Evolutionary conservation across 2,888 invertebrate genomes (phyloP), one percentile per base, ranked within the genome.

Genomic region (Tiliacea citrago): DNA sequence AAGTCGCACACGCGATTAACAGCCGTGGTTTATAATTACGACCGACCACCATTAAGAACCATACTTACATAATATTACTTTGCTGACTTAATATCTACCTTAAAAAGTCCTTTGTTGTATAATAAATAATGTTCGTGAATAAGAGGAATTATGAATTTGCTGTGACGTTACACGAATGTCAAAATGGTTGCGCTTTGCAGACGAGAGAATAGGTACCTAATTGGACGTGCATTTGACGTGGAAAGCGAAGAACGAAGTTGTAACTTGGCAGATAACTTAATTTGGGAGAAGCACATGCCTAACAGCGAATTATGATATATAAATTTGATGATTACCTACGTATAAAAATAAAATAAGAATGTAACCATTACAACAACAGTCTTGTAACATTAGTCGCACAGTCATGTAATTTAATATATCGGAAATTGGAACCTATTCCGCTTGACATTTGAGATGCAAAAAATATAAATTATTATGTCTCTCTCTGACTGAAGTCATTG

Each of bases 1-100:
- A 81, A 70, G 62, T 75, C 61, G 55, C 69, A 68, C 86, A 86
- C 75, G 82, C 84, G 84, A 84, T 72, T 73, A 55, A 61, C 60
- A 73, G 62, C 62, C 67, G 39, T 71, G 66, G 75, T 73, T 69
- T 79, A 66, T 67, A 75, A 78, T 86, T 81, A 73, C 62, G 57
- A 60, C 29, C 60, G 62, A 71, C 61, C 68, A 77, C 74, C 73
- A 83, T 67, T 47, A 77, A 18, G 24, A 58, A 16, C 29, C 35
- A 51, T 42, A 42, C 9, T 8, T 79, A 51, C 21, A 47, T 39
- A 51, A 62, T 68, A 63, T 67, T 65, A 55, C 61, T 57, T 73
- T n/a, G 29, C 51, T 35, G 68, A 77, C 57, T 42, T 29, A 66
- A 75, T 29, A 29, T 45, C 18, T 53, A 35, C 51, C 24, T 35